phyloP scores from a whole-genome alignment of 1,140 invertebrate species.

The Drosophila kohkoa region DNA sequence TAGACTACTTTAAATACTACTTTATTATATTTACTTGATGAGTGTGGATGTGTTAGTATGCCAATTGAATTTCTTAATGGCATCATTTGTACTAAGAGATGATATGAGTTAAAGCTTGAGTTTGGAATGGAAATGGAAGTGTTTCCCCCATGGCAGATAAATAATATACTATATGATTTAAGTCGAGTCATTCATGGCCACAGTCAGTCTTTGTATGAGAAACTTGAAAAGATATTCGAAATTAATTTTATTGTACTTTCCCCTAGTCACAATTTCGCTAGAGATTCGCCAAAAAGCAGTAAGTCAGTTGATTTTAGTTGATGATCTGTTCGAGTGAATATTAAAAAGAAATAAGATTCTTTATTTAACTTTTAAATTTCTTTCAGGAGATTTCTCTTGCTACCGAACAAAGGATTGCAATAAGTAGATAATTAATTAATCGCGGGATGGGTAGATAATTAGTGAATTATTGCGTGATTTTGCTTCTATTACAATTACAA shows the following conservation, averaged over 20 bases:
- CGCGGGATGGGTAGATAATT: slow-evolving; percentile 40
- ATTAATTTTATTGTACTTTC: background rate
- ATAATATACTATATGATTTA: background rate
- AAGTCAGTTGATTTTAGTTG: slow-evolving; percentile 7
- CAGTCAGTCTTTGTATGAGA: slow-evolving; percentile 27
- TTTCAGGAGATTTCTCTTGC: slow-evolving; percentile 21
- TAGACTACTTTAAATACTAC: background rate
- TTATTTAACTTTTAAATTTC: slow-evolving; percentile 60
- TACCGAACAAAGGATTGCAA: slow-evolving; percentile 34
- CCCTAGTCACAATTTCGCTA: slow-evolving; percentile 1
- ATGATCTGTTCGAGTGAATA: slow-evolving; percentile 15
- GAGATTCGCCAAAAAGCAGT: background rate
- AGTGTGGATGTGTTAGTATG: background rate
- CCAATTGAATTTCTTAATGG: slow-evolving; percentile 24
- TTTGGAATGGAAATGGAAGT: slow-evolving; percentile 26
- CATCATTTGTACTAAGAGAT: slow-evolving; percentile 39
- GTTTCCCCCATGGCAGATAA: background rate
- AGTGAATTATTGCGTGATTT: slow-evolving; percentile 49
- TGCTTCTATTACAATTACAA: slow-evolving; percentile 55
- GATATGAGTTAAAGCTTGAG: slow-evolving; percentile 18
- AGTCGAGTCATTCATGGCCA: background rate
- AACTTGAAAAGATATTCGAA: background rate
- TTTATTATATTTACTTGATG: slow-evolving; percentile 33
- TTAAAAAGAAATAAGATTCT: slow-evolving; percentile 53
- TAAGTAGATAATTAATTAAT: slow-evolving; percentile 33